Percentiles rank a stretch among this genome's conserved stretches.
Conservation (phyloP, 1,140 invertebrate genomes). For the Drosophila arizonae region DNA sequence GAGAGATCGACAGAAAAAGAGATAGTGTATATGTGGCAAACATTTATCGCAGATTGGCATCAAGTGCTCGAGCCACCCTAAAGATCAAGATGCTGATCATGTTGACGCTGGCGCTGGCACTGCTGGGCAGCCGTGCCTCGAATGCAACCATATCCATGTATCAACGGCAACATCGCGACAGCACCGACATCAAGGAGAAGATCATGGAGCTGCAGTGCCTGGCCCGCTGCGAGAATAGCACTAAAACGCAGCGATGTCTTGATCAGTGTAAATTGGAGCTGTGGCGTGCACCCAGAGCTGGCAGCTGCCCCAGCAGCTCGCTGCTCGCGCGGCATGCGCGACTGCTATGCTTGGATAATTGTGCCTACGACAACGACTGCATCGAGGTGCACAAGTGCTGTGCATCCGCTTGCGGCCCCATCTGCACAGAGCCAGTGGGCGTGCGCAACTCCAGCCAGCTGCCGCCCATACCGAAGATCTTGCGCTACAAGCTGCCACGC, state of each 20-base stretch:
- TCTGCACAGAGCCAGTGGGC: slow-evolving; percentile 85
- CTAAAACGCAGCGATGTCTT: slow-evolving; percentile 47
- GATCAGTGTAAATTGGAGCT: slow-evolving; percentile 62
- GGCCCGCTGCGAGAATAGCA: slow-evolving; percentile 53
- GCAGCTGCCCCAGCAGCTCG: slow-evolving; percentile 59
- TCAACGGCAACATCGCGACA: slow-evolving; percentile 59
- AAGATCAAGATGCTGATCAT: slow-evolving; percentile 43
- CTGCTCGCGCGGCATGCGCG: slow-evolving; percentile 51
- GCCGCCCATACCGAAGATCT: slow-evolving; percentile 74
- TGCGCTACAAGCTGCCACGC: slow-evolving; percentile 60
- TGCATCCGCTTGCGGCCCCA: slow-evolving; percentile 86
- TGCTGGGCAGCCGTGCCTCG: slow-evolving; percentile 32
- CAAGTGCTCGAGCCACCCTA: slow-evolving; percentile 23
- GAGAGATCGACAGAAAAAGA: no score
- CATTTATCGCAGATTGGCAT: slow-evolving; percentile 64
- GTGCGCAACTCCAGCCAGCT: slow-evolving; percentile 82
- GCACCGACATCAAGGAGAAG: slow-evolving; percentile 74
- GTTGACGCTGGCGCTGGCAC: slow-evolving; percentile 45
- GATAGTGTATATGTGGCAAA: slow-evolving; percentile 44
- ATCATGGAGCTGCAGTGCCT: slow-evolving; percentile 75
- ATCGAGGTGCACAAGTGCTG: slow-evolving; percentile 87
- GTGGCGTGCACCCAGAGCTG: slow-evolving; percentile 55
- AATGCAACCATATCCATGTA: slow-evolving; percentile 32
- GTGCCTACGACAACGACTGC: slow-evolving; percentile 86
- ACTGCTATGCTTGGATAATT: slow-evolving; percentile 85